These are phyloP conservation scores for Gallinago paraguaiae DNA, from an alignment of 2,113 vertebrate species.

Conservation along the genomic window DNA sequence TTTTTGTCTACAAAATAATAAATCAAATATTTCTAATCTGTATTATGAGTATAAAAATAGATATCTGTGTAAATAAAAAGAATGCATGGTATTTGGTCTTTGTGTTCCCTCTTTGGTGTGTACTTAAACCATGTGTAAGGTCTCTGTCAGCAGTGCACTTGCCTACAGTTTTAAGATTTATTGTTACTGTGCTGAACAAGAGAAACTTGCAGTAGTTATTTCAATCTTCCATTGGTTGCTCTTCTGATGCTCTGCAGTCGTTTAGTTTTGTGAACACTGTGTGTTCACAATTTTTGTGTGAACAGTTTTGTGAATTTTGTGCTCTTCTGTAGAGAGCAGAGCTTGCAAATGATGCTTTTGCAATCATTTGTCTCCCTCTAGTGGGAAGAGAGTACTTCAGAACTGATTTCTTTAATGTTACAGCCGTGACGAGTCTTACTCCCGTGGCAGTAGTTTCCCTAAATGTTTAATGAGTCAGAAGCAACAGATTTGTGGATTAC, in stretches of 20 bases:
- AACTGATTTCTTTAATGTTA: background rate
- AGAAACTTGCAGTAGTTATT: background rate
- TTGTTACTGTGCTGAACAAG: background rate
- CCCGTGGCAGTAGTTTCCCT: background rate
- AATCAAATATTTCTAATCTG: background rate
- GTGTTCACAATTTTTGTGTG: too few species aligned
- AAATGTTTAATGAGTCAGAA: background rate
- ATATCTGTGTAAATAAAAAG: background rate
- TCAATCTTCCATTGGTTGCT: background rate
- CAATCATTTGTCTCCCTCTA: constrained; percentile 59
- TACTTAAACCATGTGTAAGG: background rate
- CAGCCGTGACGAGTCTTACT: background rate
- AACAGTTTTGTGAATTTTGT: background rate
- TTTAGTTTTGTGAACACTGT: background rate
- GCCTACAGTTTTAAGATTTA: background rate
- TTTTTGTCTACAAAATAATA: background rate
- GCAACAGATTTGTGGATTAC: background rate
- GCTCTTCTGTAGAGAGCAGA: background rate
- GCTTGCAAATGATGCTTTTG: background rate
- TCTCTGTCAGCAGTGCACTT: background rate
- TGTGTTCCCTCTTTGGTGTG: background rate
- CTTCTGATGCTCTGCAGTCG: background rate
- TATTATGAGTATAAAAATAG: background rate
- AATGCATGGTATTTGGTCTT: background rate
- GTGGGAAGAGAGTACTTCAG: background rate